phyloP scores from a whole-genome alignment of 1,140 invertebrate species.

The Heliconius nattereri region DNA sequence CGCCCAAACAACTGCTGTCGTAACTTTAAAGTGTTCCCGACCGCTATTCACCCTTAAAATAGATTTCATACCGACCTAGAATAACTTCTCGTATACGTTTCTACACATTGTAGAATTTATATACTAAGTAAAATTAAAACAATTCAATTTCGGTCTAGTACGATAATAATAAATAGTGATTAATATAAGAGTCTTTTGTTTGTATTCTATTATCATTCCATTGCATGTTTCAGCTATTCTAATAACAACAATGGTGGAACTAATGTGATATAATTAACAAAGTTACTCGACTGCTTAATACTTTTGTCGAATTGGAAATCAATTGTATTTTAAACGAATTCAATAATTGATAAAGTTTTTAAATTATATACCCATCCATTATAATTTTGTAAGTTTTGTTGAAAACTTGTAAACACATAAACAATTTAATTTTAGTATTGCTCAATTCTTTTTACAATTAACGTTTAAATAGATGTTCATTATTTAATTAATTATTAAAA shows the following conservation, averaged over 20 bases:
- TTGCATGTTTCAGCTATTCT: not conserved
- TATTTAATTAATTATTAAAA: too few species aligned
- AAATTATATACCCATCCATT: not conserved
- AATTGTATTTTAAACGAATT: not conserved
- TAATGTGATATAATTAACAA: not conserved
- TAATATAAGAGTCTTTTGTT: not conserved
- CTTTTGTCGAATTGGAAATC: not conserved
- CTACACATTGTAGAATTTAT: not conserved
- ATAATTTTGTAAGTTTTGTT: not conserved
- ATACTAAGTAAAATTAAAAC: not conserved
- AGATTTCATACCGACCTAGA: not conserved
- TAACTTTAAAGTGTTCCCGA: conserved; percentile 24
- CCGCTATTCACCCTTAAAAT: conserved; percentile 16
- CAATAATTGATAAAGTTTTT: not conserved
- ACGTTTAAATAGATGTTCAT: too few species aligned
- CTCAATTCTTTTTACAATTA: too few species aligned
- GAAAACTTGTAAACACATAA: not conserved
- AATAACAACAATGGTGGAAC: conserved; percentile 1
- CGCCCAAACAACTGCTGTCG: conserved; percentile 18
- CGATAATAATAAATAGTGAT: not conserved
- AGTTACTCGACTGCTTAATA: not conserved
- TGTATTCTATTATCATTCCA: not conserved
- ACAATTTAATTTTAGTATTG: too few species aligned
- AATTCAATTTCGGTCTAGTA: not conserved
- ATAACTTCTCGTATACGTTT: not conserved